Base-by-base conservation (phyloP, 2,888 invertebrate genomes). In the Oasisia sp. region DNA sequence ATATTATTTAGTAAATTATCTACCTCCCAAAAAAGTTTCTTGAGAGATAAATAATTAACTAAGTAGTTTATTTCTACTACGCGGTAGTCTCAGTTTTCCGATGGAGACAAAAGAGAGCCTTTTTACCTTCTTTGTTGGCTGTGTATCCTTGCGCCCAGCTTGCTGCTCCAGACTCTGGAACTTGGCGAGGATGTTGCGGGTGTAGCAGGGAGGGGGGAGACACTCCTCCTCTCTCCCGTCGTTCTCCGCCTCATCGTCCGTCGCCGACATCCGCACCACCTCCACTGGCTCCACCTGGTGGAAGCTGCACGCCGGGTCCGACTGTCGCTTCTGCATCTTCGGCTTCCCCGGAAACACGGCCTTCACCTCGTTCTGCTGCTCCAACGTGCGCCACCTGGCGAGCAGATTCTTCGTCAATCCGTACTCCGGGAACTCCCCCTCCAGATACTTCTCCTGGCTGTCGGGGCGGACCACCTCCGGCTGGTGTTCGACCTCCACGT, bases 101-200 rank as follows among this genome's bases (percentile, higher is more conserved):
- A 38, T 2, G 38, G 38, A 38, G 56, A 74, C 27, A 74, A 27
- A 7, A 3, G 74, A 50, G 74, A 74, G 74, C 27, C 12, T 12
- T 9, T 3, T 19, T 74, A 74, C 74, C 74, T 74, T 74, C 74
- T 74, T 74, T 74, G 74, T 19, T 74, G 27, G 7, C 7, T 74
- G 19, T 19, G 74, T 74, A 7, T 74, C 27, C 5, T 50, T 50
- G 9, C 9, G 9, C 12, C 50, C 50, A 2, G 74, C 92, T 91
- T 74, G 32, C 56, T 89, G 27, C 74, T 74, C 74, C 74, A 74
- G n/a, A 27, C 93, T 93, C 92, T 93, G 93, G 93, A 94, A 94
- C 89, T 93, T 92, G 50, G 93, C 93, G 32, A 94, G 93, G 89
- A 94, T 92, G 89, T 92, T 94, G 38, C 91, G 91, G n/a, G 94